phyloP scores from a whole-genome alignment of 1,140 invertebrate species.

The Drosophila sulfurigaster region DNA sequence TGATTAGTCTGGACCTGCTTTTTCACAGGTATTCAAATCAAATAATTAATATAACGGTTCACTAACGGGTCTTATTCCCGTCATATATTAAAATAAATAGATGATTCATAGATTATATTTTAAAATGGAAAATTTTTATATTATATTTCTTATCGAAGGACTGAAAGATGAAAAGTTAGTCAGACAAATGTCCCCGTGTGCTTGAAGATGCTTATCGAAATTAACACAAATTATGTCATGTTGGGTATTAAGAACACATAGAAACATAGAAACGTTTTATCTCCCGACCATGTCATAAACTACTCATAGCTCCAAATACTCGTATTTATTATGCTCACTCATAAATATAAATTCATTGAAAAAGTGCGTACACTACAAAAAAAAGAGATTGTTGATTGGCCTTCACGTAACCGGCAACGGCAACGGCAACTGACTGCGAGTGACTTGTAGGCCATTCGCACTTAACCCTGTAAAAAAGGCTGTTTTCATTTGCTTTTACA shows the following conservation, averaged over 20 bases:
- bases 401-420: constrained; percentile 46
- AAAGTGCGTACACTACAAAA: constrained; percentile 51
- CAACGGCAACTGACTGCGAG: constrained; percentile 5
- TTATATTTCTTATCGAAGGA: no score
- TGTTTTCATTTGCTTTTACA: constrained; percentile 57
- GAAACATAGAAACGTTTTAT: neutral
- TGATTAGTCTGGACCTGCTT: neutral
- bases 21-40: no score
- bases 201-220: neutral
- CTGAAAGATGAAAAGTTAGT: no score
- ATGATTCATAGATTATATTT: no score
- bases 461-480: constrained; percentile 79
- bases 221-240: constrained; percentile 11
- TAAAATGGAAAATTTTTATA: no score
- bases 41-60: no score
- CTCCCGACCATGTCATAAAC: constrained; percentile 16
- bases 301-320: constrained; percentile 7
- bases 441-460: constrained; percentile 52
- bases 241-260: neutral
- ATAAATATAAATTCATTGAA: constrained; percentile 57
- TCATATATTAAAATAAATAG: no score
- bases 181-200: no score
- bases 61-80: no score
- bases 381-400: constrained; percentile 80
- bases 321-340: constrained; percentile 15